Evolutionary conservation across 2,888 invertebrate genomes (phyloP).

Genomic region (Zelleria hepariella): DNA sequence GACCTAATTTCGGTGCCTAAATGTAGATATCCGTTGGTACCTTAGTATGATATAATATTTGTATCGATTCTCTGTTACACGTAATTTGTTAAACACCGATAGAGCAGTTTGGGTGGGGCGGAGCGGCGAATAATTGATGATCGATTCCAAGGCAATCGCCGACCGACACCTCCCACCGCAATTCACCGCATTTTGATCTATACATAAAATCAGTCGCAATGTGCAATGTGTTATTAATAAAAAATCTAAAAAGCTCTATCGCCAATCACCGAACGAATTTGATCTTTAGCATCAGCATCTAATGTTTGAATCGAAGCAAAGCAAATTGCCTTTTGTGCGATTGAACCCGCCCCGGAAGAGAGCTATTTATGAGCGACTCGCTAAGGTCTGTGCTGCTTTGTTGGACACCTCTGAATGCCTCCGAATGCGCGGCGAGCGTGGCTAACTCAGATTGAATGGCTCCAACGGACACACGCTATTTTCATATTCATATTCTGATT

Average conservation of each 20-base stretch:
- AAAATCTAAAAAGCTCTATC: too few relatives aligned
- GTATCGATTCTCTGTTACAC: slow-evolving; percentile 31
- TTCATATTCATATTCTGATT: background rate
- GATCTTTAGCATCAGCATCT: background rate
- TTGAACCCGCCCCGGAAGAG: slow-evolving; percentile 32
- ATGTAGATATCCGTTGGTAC: background rate
- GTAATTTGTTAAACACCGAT: slow-evolving; percentile 34
- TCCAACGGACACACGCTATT: slow-evolving; percentile 1
- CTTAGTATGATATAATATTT: slow-evolving; percentile 24
- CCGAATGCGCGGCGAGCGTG: slow-evolving; percentile 13
- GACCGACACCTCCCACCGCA: slow-evolving; percentile 12
- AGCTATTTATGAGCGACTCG: slow-evolving; percentile 36
- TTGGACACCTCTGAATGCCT: slow-evolving; percentile 26
- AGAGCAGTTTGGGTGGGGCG: slow-evolving; percentile 21
- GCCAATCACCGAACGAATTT: background rate
- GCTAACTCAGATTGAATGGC: slow-evolving; percentile 6
- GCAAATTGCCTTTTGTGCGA: background rate
- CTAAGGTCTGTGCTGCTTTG: slow-evolving; percentile 27
- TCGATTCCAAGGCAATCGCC: slow-evolving; percentile 20
- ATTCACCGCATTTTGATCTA: too few relatives aligned
- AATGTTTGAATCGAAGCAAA: background rate
- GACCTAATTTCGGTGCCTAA: too few relatives aligned
- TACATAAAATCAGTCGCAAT: background rate
- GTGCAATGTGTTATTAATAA: too few relatives aligned
- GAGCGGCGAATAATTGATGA: slow-evolving; percentile 36